Evolutionary conservation across 2,888 invertebrate genomes (phyloP).

Genomic region (Nowickia ferox): DNA sequence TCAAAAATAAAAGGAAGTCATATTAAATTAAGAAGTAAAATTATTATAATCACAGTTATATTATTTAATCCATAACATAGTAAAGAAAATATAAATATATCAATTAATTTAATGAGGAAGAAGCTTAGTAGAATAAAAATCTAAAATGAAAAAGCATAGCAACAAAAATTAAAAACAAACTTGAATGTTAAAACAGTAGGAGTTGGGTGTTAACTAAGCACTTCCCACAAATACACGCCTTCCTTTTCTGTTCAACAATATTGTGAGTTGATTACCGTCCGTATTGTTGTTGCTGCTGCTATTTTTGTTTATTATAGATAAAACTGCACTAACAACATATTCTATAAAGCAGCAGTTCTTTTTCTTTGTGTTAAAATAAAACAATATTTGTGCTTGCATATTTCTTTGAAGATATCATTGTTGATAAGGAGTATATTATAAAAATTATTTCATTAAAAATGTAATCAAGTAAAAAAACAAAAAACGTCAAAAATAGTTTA

Average conservation of each 20-base stretch:
- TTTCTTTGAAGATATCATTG: not conserved
- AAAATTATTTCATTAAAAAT: no score
- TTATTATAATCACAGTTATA: conserved; percentile 41
- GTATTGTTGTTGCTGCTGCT: not conserved
- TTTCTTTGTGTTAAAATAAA: not conserved
- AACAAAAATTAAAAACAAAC: conserved; percentile 1
- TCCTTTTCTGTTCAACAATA: conserved; percentile 37
- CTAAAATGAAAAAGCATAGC: not conserved
- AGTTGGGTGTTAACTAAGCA: conserved; percentile 71
- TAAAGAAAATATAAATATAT: conserved; percentile 28
- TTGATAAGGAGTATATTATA: no score
- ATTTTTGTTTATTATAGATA: not conserved
- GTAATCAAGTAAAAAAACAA: no score
- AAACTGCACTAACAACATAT: conserved; percentile 5
- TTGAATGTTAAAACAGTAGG: conserved; percentile 56
- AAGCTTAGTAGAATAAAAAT: conserved; percentile 4
- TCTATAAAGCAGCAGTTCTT: not conserved
- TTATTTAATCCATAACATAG: conserved; percentile 50
- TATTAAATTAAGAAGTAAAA: conserved; percentile 1
- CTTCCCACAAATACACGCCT: conserved; percentile 67
- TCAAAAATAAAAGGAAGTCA: no score
- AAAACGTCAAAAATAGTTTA: no score
- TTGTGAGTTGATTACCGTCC: conserved; percentile 33
- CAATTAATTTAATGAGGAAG: conserved; percentile 7
- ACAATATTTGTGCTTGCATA: not conserved